Base-by-base conservation (phyloP, 30 jellyfish, hydroid and myxozoan genomes). In the Aurelia aurita region DNA sequence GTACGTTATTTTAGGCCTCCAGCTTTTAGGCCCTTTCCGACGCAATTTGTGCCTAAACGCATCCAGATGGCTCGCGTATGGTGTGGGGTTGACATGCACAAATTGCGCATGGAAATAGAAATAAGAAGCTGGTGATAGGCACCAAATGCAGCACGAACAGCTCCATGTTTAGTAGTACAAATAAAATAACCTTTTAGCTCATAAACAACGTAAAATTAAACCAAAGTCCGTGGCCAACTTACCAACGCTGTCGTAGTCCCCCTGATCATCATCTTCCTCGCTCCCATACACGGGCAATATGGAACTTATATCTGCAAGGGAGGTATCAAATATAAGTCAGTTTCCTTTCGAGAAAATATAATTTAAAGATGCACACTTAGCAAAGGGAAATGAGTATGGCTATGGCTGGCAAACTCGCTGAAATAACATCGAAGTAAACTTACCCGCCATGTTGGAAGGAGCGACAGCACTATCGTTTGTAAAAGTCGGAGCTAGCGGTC, bases 211-310 rank as follows among this genome's bases (percentile, higher is more conserved):
- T 13, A 69, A 46, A 69, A 28, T 13, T 14, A 69, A 9, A n/a
- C 26, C 60, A 20, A 25, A 46, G 27, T 39, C 44, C 23, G 19
- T 49, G 53, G 61, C 34, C 66, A 58, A 65, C 84, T 70, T 55
- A 73, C 88, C 95, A 43, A 55, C 83, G 67, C 89, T 65, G 63
- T 74, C 89, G 86, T 79, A 78, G 79, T 89, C 97, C 20, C 88
- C 92, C 35, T 89, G 92, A 54, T 89, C 92, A 43, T 88, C 97
- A 51, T 89, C 97, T 23, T 89, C 94, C n/a, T 80, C 92, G 53
- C 88, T 69, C 29, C 95, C 82, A 72, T 89, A 89, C 65, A 26
- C 77, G 21, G 90, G 97, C 86, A 89, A 78, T 67, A 89, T 79
- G 62, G 90, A 80, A 82, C 90, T 89, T 22, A 89, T 89, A 69